phyloP scores from a whole-genome alignment of 2,797 vertebrate species.

The Hydrolagus colliei region DNA sequence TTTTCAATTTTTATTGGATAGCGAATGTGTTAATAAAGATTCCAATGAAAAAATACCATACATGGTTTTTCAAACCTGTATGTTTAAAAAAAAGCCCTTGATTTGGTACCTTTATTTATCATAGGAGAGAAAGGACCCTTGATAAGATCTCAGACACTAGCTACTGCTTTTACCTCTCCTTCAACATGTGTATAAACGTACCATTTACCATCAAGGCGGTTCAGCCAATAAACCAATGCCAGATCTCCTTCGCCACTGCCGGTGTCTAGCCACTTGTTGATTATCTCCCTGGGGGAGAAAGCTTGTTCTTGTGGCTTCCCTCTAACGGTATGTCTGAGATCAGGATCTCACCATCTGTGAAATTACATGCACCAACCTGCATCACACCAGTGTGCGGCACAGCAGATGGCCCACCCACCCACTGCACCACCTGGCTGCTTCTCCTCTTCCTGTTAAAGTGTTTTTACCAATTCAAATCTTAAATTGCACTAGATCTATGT shows the following conservation, averaged over 20 bases:
- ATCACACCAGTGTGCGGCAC: slow-evolving; percentile 11
- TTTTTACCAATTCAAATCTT: background rate
- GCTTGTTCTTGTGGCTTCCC: background rate
- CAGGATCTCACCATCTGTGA: slow-evolving; percentile 21
- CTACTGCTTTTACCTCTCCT: too few species aligned
- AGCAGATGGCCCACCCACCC: slow-evolving; percentile 13
- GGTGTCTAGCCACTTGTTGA: background rate
- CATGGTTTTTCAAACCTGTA: too few species aligned
- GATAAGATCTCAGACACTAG: too few species aligned
- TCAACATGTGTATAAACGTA: background rate
- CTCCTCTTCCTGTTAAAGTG: background rate
- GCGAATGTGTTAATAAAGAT: too few species aligned
- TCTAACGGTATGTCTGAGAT: background rate
- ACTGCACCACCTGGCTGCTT: slow-evolving; percentile 8
- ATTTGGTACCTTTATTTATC: too few species aligned
- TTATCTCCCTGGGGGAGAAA: background rate
- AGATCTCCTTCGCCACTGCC: too few species aligned
- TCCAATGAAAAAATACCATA: too few species aligned
- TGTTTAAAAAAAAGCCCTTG: too few species aligned
- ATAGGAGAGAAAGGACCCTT: too few species aligned
- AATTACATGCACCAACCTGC: background rate
- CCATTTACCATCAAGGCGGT: background rate
- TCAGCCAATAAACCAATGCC: background rate
- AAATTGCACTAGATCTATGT: too few species aligned
- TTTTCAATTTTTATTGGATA: too few species aligned